Conservation (phyloP, 2,888 invertebrate species). For the Mythimna lalbum region DNA sequence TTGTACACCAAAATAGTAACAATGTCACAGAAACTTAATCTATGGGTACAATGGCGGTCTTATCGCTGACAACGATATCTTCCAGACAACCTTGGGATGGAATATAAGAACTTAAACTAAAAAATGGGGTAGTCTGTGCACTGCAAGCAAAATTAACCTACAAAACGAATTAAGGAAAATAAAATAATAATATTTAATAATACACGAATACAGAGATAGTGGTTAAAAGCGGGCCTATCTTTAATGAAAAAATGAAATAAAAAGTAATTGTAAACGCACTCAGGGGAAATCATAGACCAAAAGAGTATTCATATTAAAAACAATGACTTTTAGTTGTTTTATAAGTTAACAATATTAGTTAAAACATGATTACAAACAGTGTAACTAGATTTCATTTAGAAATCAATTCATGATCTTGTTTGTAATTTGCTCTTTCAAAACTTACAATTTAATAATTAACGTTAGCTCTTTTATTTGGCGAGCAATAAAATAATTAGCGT, state of each 20-base stretch:
- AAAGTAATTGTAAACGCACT: not conserved
- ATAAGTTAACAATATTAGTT: not conserved
- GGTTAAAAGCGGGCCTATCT: no score
- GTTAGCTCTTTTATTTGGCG: slow-evolving; percentile 34
- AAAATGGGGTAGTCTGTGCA: no score
- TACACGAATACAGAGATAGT: no score
- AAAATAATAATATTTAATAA: no score
- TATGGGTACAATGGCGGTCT: no score
- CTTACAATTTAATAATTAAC: slow-evolving; percentile 47
- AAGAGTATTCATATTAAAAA: not conserved
- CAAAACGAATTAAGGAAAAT: no score
- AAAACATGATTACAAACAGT: slow-evolving; percentile 34
- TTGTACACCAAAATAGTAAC: no score
- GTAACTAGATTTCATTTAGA: slow-evolving; percentile 23
- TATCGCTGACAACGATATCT: no score
- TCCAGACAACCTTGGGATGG: no score
- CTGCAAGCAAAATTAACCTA: no score
- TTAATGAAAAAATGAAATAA: not conserved
- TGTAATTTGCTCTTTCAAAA: slow-evolving; percentile 47
- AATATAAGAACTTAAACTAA: no score
- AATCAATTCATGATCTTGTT: slow-evolving; percentile 42
- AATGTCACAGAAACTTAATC: no score
- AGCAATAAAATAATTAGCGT: slow-evolving; percentile 49
- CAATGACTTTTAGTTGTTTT: not conserved
- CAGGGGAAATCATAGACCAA: not conserved